Percentiles rank a stretch among this genome's conserved stretches.
These are phyloP conservation scores for Mesopsocus fuscifrons DNA, from an alignment of 2,888 invertebrate genomes.

Conservation along the genomic window DNA sequence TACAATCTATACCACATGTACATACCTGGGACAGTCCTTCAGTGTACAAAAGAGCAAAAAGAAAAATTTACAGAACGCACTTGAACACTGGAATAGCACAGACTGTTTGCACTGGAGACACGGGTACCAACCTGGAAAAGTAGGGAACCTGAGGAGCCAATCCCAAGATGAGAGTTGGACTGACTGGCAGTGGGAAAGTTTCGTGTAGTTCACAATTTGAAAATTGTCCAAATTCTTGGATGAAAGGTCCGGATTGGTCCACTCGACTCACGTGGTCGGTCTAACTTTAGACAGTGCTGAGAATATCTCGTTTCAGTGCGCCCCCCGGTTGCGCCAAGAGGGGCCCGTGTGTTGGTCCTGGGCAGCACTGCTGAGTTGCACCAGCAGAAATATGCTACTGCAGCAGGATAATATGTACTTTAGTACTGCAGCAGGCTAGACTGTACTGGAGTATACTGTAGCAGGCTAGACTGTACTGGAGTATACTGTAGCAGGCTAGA, in stretches of 20 bases:
- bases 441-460: too few relatives aligned
- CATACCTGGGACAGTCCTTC: too few relatives aligned
- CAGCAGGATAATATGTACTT: too few relatives aligned
- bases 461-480: too few relatives aligned
- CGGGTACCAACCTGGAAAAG: not conserved
- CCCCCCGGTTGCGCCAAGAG: not conserved
- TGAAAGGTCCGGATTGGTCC: not conserved
- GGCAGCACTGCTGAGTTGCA: too few relatives aligned
- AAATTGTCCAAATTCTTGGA: not conserved
- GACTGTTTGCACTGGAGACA: not conserved
- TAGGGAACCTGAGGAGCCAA: constrained; percentile 1
- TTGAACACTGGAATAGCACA: not conserved
- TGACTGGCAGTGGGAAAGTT: constrained; percentile 2
- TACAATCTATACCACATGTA: too few relatives aligned
- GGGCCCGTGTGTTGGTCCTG: too few relatives aligned
- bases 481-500: too few relatives aligned
- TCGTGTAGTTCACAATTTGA: not conserved
- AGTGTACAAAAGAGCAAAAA: too few relatives aligned
- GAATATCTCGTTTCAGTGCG: constrained; percentile 8
- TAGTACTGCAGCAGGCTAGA: too few relatives aligned
- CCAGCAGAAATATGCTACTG: too few relatives aligned
- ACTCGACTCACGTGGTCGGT: not conserved
- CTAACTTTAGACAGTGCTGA: not conserved
- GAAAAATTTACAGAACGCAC: too few relatives aligned
- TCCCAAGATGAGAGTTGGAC: constrained; percentile 5